Base-by-base conservation (phyloP, 2,888 invertebrate species). In the Hemithea aestivaria region DNA sequence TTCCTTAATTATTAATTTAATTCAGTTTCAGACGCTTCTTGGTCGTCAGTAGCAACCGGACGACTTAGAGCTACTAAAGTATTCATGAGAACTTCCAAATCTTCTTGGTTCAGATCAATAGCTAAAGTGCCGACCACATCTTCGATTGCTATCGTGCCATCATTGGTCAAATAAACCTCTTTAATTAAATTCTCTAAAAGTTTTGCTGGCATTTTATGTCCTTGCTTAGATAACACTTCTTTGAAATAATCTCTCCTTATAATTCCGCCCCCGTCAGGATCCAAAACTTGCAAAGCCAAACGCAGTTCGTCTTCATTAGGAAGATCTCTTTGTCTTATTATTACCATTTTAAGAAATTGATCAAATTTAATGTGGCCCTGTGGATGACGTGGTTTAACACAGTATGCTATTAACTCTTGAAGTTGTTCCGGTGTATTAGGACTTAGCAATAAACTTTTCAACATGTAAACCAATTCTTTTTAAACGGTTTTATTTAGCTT, bases 71-170 rank as follows among this genome's bases (percentile, higher is more conserved):
- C n/a, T 16, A 4, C 5, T 16, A 31, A 7, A 12, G 31, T 12
- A 24, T 35, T 22, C 48, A 56, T 60, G 1, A 83, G 51, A 66
- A 78, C 62, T 38, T 63, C 40, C 33, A 83, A 50, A 45, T 83
- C 83, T 22, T 84, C 83, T 47, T 52, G 65, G 46, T 76, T 81
- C 28, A 84, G 58, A 53, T 84, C 83, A 23, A 82, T 73, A 36
- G 77, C 71, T 67, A 84, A 73, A 5, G 82, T 82, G 8, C 77
- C 82, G 2, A 83, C 70, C 2, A 81, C 66, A 41, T 84, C 83
- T 40, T 83, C 83, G 12, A 83, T 58, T 20, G 78, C 80, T 35
- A 84, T 68, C 6, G 74, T 79, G 7, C 83, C 83, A 42, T 84
- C 83, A 36, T 80, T 79, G 32, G 62, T 62, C 44, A 84, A 62